Base-by-base conservation (phyloP, 2,113 vertebrate genomes). In the Brachyistius frenatus region DNA sequence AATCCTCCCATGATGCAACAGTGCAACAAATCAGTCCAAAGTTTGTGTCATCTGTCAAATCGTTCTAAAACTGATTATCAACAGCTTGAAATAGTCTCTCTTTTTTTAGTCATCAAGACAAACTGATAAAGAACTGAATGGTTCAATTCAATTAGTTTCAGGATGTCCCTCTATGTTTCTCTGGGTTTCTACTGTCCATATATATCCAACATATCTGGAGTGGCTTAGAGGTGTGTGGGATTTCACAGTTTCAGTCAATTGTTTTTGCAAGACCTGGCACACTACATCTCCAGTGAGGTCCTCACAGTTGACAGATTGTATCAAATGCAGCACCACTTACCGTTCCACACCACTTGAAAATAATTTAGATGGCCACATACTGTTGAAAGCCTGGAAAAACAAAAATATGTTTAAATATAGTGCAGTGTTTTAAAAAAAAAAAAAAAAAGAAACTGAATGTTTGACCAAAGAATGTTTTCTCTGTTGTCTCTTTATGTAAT, bases 401-500 rank as follows among this genome's bases (percentile, higher is more conserved):
- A 60, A 44, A 54, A 49, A 6, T 15, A 0, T 67, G 31, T 47
- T 78, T 23, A 44, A 71, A 66, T 66, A 62, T 67, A 35, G 9
- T 58, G 10, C 46, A 69, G 70, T 56, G 71, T 79, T 77, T 64
- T 49, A 46, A 78, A 23, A 23, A 23, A 23, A 23, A 23, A 23
- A 23, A 23, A 1, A 23, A 23, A 23, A 23, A 23, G 23, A 23
- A 23, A 23, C 23, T 23, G 23, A 23, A 23, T 1, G 23, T 23
- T 23, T 23, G 70, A 49, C 31, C 55, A 70, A 76, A 81, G 62
- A 76, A 44, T 63, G 58, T 80, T 83, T 67, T 55, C 57, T 41
- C 60, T 54, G 60, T 86, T 80, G 76, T 88, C 49, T 79, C 55
- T 39, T 55, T n/a, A 75, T 79, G 66, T 68, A 76, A 88, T 74